Conservation (phyloP, 2,888 invertebrate genomes). For the Podabrus alpinus region DNA sequence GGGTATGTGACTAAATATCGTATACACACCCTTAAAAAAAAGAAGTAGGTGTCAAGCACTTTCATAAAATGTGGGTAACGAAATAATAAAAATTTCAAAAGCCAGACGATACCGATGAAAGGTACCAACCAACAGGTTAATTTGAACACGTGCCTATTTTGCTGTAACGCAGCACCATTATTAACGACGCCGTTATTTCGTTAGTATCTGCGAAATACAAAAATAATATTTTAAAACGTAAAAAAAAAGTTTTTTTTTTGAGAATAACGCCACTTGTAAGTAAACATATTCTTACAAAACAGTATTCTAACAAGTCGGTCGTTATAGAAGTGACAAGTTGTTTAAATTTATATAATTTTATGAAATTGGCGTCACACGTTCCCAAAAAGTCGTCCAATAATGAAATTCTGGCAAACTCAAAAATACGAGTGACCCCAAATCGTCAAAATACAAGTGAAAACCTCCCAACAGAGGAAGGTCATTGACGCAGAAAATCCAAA, state of each 20-base stretch:
- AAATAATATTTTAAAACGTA: background rate
- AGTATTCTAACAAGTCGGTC: background rate
- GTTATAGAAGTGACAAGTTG: background rate
- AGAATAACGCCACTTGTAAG: background rate
- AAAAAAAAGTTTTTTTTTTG: background rate
- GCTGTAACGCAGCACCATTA: no score
- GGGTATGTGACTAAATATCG: background rate
- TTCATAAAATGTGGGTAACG: no score
- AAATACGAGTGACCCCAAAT: background rate
- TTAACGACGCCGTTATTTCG: background rate
- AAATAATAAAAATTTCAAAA: background rate
- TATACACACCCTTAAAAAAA: background rate
- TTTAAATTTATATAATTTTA: constrained; percentile 3
- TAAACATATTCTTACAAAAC: background rate
- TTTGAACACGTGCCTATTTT: no score
- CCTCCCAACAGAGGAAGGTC: background rate
- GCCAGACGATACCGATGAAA: background rate
- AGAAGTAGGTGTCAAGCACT: no score
- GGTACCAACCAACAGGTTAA: no score
- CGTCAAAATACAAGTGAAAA: no score
- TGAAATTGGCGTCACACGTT: background rate
- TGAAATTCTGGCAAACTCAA: background rate
- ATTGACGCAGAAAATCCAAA: background rate
- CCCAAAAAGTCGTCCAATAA: background rate
- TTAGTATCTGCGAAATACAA: background rate